Conservation (phyloP, 2,113 vertebrate genomes). For the Acanthisitta chloris region DNA sequence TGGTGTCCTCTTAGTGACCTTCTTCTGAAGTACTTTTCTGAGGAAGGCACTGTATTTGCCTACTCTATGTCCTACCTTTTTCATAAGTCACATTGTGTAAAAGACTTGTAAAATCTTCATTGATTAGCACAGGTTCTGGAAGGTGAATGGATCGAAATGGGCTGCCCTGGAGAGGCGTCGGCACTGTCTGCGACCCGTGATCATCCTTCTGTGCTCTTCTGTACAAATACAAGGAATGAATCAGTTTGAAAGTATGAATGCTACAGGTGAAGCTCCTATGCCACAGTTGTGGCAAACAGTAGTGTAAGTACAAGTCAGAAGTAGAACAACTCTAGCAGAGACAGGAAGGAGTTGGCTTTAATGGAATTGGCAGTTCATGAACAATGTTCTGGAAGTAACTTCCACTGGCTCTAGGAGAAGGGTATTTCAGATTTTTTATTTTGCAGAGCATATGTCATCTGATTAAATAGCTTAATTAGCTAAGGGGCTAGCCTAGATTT, state of each 20-base stretch:
- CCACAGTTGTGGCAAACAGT: neutral
- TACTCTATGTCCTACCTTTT: slow-evolving; percentile 70
- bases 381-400: neutral
- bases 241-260: neutral
- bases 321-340: neutral
- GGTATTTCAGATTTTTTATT: slow-evolving; percentile 2
- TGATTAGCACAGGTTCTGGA: slow-evolving; percentile 75
- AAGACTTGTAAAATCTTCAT: slow-evolving; percentile 76
- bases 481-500: slow-evolving; percentile 29
- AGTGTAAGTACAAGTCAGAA: neutral
- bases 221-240: slow-evolving; percentile 12
- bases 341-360: neutral
- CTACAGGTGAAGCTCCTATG: neutral
- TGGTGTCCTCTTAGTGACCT: neutral
- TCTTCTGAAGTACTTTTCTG: neutral
- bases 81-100: slow-evolving; percentile 76
- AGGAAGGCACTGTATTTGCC: neutral
- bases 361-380: neutral
- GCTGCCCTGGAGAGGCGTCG: slow-evolving; percentile 75
- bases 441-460: neutral
- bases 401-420: neutral
- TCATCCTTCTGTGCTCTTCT: slow-evolving; percentile 82
- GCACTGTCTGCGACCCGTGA: slow-evolving; percentile 69
- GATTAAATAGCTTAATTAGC: slow-evolving; percentile 51
- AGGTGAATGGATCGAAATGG: slow-evolving; percentile 78